A percentile compares a stretch with the other conserved stretches of the same genome.
These are phyloP conservation scores for Caenorhabditis sp. DNA, from an alignment of 2,888 invertebrate species.

Conservation along the genomic window DNA sequence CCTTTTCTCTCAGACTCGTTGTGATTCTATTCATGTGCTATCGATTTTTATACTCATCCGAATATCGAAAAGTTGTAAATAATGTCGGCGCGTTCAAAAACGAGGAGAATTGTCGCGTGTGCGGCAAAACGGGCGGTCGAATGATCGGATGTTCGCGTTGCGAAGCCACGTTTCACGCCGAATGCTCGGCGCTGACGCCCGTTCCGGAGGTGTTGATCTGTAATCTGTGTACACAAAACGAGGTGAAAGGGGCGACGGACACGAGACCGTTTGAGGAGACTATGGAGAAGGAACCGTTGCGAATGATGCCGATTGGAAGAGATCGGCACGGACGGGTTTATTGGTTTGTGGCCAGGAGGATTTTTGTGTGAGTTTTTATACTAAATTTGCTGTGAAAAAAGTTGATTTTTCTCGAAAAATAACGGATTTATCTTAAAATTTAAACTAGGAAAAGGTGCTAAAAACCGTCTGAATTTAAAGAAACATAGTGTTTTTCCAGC, in stretches of 20 bases:
- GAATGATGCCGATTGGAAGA: constrained; percentile 91
- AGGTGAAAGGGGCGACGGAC: constrained; percentile 87
- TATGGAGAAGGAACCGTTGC: constrained; percentile 86
- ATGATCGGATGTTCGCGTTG: constrained; percentile 96
- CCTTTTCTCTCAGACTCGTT: constrained; percentile 16
- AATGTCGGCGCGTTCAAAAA: constrained; percentile 75
- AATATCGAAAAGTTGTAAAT: constrained; percentile 88
- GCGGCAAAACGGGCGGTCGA: constrained; percentile 78
- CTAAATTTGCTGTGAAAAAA: background rate
- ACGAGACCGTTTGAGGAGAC: constrained; percentile 77
- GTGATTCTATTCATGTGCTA: constrained; percentile 83
- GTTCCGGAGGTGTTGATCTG: constrained; percentile 95
- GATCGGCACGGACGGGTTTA: constrained; percentile 96
- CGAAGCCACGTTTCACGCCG: constrained; percentile 95
- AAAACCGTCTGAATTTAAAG: too few relatives aligned
- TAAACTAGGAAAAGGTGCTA: too few relatives aligned
- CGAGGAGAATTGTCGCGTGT: constrained; percentile 72
- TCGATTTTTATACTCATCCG: constrained; percentile 89
- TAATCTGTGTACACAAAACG: constrained; percentile 83
- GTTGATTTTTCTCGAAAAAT: background rate
- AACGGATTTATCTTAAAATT: too few relatives aligned
- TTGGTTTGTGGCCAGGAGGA: constrained; percentile 90
- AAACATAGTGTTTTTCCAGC: constrained; percentile 2
- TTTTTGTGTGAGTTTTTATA: constrained; percentile 83
- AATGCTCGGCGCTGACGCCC: constrained; percentile 90